These are phyloP conservation scores for cattle (Bos taurus) DNA, from an alignment of 2,113 vertebrate species.

Conservation along the genomic window DNA sequence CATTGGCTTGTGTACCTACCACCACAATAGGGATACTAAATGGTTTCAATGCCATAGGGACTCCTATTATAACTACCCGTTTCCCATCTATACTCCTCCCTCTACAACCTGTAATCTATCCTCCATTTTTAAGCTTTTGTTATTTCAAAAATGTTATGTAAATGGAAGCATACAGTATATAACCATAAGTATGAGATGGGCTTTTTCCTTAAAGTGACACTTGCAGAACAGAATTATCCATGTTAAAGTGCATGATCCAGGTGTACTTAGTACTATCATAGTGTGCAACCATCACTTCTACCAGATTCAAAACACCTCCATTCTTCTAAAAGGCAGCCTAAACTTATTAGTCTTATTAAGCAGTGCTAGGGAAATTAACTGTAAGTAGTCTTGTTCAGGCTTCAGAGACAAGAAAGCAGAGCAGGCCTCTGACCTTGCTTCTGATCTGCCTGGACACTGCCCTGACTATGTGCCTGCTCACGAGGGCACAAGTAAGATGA, in stretches of 20 bases:
- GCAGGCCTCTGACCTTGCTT: neutral
- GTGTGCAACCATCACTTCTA: neutral
- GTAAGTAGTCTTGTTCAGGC: neutral
- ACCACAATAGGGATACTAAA: neutral
- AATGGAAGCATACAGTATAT: neutral
- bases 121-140: neutral
- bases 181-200: neutral
- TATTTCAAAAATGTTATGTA: neutral
- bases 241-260: neutral
- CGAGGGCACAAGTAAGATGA: neutral
- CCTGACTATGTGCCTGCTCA: neutral
- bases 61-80: neutral
- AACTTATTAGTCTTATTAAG: neutral
- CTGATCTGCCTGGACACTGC: neutral
- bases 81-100: neutral
- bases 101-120: neutral
- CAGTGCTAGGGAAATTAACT: neutral
- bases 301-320: neutral
- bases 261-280: neutral
- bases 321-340: neutral
- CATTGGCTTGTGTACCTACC: neutral
- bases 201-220: neutral
- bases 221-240: neutral
- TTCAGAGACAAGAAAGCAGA: neutral
- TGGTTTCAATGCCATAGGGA: neutral